phyloP scores from a whole-genome alignment of 2,888 invertebrate species.

The Drosophila imparisetae region DNA sequence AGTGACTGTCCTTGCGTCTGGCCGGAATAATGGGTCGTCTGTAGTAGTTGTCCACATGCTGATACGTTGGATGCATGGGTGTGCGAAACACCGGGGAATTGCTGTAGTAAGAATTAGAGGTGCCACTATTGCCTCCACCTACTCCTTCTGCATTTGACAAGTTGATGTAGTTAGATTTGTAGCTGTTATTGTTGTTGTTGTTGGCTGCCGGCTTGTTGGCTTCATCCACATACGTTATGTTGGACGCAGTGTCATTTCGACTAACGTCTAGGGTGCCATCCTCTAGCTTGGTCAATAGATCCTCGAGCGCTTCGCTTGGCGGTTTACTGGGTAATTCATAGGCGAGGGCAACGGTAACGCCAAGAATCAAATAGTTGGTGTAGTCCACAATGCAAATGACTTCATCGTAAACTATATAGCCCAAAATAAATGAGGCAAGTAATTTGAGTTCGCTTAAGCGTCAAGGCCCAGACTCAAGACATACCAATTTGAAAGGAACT shows the following conservation, averaged over 20 bases:
- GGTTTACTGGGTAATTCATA: conserved; percentile 90
- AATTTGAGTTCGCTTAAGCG: conserved; percentile 26
- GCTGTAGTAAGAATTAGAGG: conserved; percentile 62
- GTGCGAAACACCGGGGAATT: conserved; percentile 58
- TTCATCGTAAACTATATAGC: conserved; percentile 82
- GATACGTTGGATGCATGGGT: conserved; percentile 71
- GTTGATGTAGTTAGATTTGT: conserved; percentile 63
- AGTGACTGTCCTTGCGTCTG: conserved; percentile 61
- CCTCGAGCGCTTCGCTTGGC: conserved; percentile 82
- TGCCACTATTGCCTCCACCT: conserved; percentile 10
- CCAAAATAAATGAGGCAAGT: conserved; percentile 34
- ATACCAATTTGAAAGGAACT: conserved; percentile 85
- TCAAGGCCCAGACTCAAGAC: conserved; percentile 22
- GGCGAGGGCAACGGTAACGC: conserved; percentile 91
- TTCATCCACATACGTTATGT: conserved; percentile 74
- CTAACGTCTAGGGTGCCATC: conserved; percentile 80
- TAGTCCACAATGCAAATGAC: conserved; percentile 84
- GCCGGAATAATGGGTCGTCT: conserved; percentile 29
- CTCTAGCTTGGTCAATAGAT: conserved; percentile 74
- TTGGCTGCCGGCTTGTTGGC: not conserved
- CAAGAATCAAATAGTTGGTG: conserved; percentile 87
- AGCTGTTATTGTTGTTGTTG: conserved; percentile 5
- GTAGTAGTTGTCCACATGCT: conserved; percentile 53
- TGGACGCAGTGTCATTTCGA: conserved; percentile 80
- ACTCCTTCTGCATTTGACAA: conserved; percentile 29